phyloP scores from a whole-genome alignment of 2,888 invertebrate genomes.

The Entomobrya proxima region DNA sequence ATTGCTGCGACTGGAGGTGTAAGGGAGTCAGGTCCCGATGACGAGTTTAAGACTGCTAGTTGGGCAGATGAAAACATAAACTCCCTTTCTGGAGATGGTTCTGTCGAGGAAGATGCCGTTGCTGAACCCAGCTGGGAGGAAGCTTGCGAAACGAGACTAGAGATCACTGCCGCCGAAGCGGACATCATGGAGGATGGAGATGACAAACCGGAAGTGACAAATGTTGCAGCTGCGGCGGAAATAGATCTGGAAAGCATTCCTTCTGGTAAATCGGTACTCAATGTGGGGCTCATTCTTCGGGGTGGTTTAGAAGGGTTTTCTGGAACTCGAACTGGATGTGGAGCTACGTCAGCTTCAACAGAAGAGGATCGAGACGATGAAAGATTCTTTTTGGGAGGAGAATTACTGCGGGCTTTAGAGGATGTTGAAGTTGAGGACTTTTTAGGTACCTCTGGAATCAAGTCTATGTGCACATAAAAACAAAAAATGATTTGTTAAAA shows the following conservation, averaged over 20 bases:
- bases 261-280: conserved; percentile 48
- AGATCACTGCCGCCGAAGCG: conserved; percentile 60
- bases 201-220: conserved; percentile 49
- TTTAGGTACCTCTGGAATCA: conserved; percentile 58
- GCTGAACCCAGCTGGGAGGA: conserved; percentile 29
- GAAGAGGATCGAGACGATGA: conserved; percentile 42
- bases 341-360: conserved; percentile 19
- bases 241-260: conserved; percentile 61
- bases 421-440: conserved; percentile 9
- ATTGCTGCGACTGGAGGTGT: conserved; percentile 62
- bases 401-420: background rate
- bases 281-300: conserved; percentile 44
- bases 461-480: conserved; percentile 5
- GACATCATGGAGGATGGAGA: conserved; percentile 56
- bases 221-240: conserved; percentile 57
- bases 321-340: conserved; percentile 46
- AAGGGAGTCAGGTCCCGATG: conserved; percentile 70
- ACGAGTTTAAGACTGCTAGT: background rate
- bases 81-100: conserved; percentile 45
- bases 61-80: background rate
- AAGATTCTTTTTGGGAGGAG: conserved; percentile 11
- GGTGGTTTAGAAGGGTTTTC: conserved; percentile 9
- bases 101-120: background rate
- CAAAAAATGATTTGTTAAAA: background rate
- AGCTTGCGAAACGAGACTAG: conserved; percentile 56